Conservation (phyloP, 1,140 invertebrate genomes). For the Heliconius hermathena region DNA sequence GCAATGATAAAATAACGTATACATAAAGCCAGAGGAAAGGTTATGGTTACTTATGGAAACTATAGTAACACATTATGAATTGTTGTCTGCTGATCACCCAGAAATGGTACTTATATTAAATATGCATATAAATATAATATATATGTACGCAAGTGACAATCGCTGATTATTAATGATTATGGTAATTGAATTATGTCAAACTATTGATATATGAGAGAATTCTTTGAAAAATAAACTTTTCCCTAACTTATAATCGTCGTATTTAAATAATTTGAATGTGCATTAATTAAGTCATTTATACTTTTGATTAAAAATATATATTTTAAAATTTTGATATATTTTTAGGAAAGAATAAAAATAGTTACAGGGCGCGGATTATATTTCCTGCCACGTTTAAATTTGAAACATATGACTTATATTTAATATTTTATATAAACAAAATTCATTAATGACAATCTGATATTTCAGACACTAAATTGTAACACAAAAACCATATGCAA, state of each 20-base stretch:
- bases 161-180: neutral
- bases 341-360: too few species aligned
- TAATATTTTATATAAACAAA: too few species aligned
- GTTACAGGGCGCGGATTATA: too few species aligned
- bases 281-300: too few species aligned
- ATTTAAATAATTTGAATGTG: neutral
- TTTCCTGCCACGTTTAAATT: too few species aligned
- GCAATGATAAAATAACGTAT: conserved; percentile 8
- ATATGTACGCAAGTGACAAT: neutral
- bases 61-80: neutral
- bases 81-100: neutral
- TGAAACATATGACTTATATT: too few species aligned
- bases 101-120: neutral
- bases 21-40: neutral
- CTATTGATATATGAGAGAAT: too few species aligned
- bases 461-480: neutral
- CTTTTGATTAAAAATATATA: too few species aligned
- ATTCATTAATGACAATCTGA: too few species aligned
- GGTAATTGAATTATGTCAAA: too few species aligned
- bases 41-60: neutral
- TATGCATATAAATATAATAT: neutral
- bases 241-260: neutral
- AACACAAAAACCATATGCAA: neutral
- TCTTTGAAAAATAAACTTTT: neutral
- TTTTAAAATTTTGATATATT: too few species aligned